Percentiles rank a stretch among this genome's conserved stretches.
Conservation (phyloP, 2,888 invertebrate species). For the Lithosia quadra region DNA sequence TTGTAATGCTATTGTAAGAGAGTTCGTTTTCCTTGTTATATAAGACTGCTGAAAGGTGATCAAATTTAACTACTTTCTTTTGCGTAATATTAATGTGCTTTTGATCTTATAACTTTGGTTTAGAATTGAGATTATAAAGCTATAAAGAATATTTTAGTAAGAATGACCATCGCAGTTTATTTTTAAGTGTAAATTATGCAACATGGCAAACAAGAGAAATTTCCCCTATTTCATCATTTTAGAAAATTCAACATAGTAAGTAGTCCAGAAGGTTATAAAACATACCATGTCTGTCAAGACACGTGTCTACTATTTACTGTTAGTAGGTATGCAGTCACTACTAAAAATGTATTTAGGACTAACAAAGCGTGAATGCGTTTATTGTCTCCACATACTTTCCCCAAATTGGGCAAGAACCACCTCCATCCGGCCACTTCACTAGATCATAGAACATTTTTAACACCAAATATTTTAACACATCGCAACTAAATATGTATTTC, state of each 20-base stretch:
- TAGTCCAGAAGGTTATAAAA: no score
- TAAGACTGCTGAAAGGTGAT: slow-evolving; percentile 18
- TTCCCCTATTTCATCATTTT: no score
- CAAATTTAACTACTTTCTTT: slow-evolving; percentile 1
- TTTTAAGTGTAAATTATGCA: background rate
- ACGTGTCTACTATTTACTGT: background rate
- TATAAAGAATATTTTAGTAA: background rate
- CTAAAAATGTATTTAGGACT: background rate
- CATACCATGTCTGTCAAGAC: slow-evolving; percentile 3
- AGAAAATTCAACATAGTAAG: no score
- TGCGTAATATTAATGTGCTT: background rate
- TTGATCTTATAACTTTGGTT: background rate
- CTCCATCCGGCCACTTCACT: slow-evolving; percentile 24
- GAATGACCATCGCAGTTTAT: background rate
- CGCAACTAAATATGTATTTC: slow-evolving; percentile 57
- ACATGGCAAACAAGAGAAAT: background rate
- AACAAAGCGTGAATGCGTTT: slow-evolving; percentile 5
- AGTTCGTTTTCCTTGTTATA: slow-evolving; percentile 36
- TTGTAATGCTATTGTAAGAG: slow-evolving; percentile 67
- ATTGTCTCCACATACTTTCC: background rate
- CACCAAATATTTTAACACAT: slow-evolving; percentile 57
- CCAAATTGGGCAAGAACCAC: slow-evolving; percentile 12
- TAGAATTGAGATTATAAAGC: background rate
- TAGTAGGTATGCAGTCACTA: background rate
- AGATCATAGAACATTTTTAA: slow-evolving; percentile 45